Percentiles rank a stretch among this genome's conserved stretches.
phyloP scores from a whole-genome alignment of 1,140 invertebrate genomes.

The Callitettix versicolor region DNA sequence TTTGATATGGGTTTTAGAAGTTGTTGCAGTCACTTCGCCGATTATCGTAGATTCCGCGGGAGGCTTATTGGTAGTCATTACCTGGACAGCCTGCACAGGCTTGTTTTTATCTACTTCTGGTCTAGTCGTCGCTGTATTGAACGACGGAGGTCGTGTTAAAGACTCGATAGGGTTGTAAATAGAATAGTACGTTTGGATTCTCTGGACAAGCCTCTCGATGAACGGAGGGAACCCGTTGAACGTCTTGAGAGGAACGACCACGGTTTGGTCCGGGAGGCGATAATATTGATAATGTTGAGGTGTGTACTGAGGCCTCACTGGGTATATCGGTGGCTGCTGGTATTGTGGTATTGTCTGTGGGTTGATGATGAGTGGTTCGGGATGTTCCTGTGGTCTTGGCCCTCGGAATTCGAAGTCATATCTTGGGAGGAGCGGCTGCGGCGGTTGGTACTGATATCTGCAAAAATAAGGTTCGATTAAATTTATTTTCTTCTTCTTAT shows the following conservation, averaged over 20 bases:
- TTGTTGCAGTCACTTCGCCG: background rate
- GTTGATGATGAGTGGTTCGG: too few relatives aligned
- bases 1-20: background rate
- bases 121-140: background rate
- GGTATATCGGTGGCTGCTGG: background rate
- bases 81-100: too few relatives aligned
- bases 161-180: constrained; percentile 26
- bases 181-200: constrained; percentile 28
- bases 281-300: background rate
- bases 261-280: constrained; percentile 8
- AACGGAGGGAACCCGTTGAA: constrained; percentile 24
- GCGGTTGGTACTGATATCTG: too few relatives aligned
- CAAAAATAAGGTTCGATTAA: too few relatives aligned
- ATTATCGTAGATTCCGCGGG: background rate
- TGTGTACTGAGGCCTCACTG: background rate
- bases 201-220: constrained; percentile 27
- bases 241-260: constrained; percentile 16
- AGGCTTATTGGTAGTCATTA: background rate
- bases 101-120: background rate
- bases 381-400: too few relatives aligned
- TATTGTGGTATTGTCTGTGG: too few relatives aligned
- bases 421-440: too few relatives aligned
- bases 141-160: constrained; percentile 7
- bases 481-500: too few relatives aligned
- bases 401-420: too few relatives aligned